Evolutionary conservation across 2,113 vertebrate species (phyloP), one percentile per base, ranked within the genome.

Genomic region (Lophochroa leadbeateri): DNA sequence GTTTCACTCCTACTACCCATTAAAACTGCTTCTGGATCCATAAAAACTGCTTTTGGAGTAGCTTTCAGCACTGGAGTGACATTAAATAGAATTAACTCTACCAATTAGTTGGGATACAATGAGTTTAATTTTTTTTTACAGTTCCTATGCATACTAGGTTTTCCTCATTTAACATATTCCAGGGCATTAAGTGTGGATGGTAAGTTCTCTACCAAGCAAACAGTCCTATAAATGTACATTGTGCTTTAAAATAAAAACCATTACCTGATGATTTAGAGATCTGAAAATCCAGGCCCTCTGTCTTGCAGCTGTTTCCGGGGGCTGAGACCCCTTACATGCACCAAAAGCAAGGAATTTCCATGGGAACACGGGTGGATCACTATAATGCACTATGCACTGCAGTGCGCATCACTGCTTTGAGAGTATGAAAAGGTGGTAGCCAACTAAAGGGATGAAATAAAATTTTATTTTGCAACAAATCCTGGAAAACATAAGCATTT

Each of bases 311-410:
- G 1, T 41, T 57, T 82, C 13, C 12, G 25, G 29, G 10, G 11
- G 6, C 11, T 46, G 15, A 70, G 57, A 53, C 9, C 12, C 13
- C 13, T 61, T 28, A 35, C 4, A 67, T 24, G 20, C 31, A 44
- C 4, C 10, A 77, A 83, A 49, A 0, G 0, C 63, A 41, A 31
- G 19, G 14, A 65, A 63, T 53, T 63, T 74, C 83, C 31, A 31
- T 14, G 14, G 17, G 53, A 80, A 37, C 4, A 0, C 1, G 16
- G 33, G 28, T 5, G 55, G 29, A 27, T 17, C 2, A 1, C 75
- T 35, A 1, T 2, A 28, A 57, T 74, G 31, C 12, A 43, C 23
- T 35, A 35, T 24, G 29, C 4, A 20, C 33, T 35, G 7, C 46
- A 52, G 29, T 1, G 7, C 5, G 50, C 53, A 46, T 29, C 63